Base-by-base conservation (phyloP, 2,113 vertebrate species). In the Pterocles gutturalis region DNA sequence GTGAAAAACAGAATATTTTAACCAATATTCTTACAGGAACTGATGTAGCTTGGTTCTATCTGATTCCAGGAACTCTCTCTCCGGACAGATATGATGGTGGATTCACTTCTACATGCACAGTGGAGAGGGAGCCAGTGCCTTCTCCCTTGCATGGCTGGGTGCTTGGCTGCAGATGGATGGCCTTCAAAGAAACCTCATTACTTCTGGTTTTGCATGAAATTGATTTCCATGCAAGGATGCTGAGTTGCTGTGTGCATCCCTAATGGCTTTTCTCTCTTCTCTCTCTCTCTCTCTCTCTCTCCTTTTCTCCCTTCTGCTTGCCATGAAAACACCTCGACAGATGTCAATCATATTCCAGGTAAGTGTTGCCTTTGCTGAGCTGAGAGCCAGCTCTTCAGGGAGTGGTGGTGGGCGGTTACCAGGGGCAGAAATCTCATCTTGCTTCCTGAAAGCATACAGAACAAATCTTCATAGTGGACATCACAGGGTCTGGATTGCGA, bases 311-410 rank as follows among this genome's bases (percentile, higher is more conserved):
- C 79, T 97, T 97, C 91, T 95, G 96, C 94, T 98, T 96, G 96
- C 96, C 98, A 90, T 97, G 97, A 96, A 98, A 98, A 97, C 96
- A 98, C 98, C 96, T 98, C 97, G 34, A 92, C 98, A 99, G 99
- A 99, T 98, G 99, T 98, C 98, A 98, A 89, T 98, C 99, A 98
- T 98, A 98, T 98, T 98, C 99, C 99, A 99, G 99, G 99, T 99
- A 98, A 99, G 99, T 99, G 93, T 96, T 91, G 94, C 78, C 61
- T 97, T 91, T 97, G 84, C 64, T 72, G 73, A 95, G 60, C 65
- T 95, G 96, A 84, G 93, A 90, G 24, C 33, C 53, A 92, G n/a
- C 29, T 34, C 48, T 77, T 83, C 41, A 61, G 76, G 67, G 61
- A 83, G 45, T 64, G 64, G 8, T 77, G 64, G 28, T 78, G 92